phyloP scores from a whole-genome alignment of 2,113 vertebrate genomes.

The Chloropsis hardwickii region DNA sequence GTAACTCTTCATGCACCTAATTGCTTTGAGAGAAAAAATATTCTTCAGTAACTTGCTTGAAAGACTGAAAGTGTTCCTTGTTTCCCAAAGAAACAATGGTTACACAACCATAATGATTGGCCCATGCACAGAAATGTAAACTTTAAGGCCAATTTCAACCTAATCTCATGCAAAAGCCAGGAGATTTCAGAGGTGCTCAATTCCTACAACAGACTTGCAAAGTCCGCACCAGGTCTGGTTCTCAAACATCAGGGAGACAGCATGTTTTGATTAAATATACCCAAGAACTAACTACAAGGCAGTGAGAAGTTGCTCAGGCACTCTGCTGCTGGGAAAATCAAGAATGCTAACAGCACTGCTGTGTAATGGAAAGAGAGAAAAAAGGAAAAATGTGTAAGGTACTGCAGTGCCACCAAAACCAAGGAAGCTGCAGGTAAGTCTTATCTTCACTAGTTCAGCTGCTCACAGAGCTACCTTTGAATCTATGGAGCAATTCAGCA shows the following conservation, averaged over 20 bases:
- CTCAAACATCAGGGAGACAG: not conserved
- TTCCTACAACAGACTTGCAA: not conserved
- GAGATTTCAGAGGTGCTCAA: not conserved
- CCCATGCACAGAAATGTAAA: not conserved
- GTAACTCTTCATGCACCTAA: not conserved
- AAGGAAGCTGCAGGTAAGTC: not conserved
- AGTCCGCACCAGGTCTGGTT: not conserved
- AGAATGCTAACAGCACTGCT: not conserved
- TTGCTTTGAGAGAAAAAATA: not conserved
- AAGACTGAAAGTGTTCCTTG: not conserved
- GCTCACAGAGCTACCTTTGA: not conserved
- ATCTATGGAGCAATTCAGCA: not conserved
- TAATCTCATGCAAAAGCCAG: not conserved
- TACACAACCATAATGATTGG: not conserved
- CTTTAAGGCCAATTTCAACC: not conserved
- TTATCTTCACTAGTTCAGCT: not conserved
- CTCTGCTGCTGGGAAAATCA: not conserved
- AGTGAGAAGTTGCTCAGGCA: not conserved
- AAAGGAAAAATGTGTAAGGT: not conserved
- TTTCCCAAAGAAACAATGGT: not conserved
- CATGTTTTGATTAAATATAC: not conserved
- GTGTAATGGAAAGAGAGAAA: not conserved
- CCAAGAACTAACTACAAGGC: not conserved
- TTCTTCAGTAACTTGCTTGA: not conserved
- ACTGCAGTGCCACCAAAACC: not conserved